Conservation (phyloP, 2,888 invertebrate genomes). For the Oegoconia quadripuncta region DNA sequence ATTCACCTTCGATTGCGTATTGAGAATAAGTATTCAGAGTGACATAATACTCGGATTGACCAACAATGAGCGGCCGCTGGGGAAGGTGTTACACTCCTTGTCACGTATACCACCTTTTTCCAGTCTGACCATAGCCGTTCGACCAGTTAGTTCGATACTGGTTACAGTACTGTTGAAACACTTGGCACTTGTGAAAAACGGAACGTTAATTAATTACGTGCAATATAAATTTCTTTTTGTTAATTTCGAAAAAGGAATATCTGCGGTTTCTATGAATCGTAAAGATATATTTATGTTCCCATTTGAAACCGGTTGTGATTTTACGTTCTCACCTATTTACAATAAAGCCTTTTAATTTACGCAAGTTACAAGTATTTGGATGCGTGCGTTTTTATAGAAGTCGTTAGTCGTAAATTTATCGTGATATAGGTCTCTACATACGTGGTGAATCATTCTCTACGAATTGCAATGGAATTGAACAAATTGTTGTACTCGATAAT, state of each 20-base stretch:
- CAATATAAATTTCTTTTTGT: too few relatives aligned
- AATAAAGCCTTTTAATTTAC: background rate
- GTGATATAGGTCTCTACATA: conserved; percentile 7
- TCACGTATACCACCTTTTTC: conserved; percentile 39
- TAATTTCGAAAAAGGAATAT: too few relatives aligned
- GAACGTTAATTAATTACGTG: too few relatives aligned
- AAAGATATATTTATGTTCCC: too few relatives aligned
- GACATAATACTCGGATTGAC: conserved; percentile 38
- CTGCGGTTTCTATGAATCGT: too few relatives aligned
- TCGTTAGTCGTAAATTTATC: conserved; percentile 7
- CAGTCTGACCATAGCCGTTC: conserved; percentile 39
- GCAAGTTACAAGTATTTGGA: conserved; percentile 16
- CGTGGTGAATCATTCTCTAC: conserved; percentile 1
- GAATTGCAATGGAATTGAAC: conserved; percentile 18
- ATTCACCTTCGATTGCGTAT: background rate
- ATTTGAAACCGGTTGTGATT: background rate
- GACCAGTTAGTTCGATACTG: conserved; percentile 29
- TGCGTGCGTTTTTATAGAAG: conserved; percentile 5
- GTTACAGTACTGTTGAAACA: conserved; percentile 9
- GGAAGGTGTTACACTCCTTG: conserved; percentile 41
- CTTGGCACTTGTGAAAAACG: conserved; percentile 15
- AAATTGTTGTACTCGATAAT: conserved; percentile 7
- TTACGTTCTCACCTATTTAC: background rate
- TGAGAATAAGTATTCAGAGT: conserved; percentile 8
- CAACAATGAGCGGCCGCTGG: conserved; percentile 32